phyloP scores from a whole-genome alignment of 2,888 invertebrate species.

The Oscheius onirici region DNA sequence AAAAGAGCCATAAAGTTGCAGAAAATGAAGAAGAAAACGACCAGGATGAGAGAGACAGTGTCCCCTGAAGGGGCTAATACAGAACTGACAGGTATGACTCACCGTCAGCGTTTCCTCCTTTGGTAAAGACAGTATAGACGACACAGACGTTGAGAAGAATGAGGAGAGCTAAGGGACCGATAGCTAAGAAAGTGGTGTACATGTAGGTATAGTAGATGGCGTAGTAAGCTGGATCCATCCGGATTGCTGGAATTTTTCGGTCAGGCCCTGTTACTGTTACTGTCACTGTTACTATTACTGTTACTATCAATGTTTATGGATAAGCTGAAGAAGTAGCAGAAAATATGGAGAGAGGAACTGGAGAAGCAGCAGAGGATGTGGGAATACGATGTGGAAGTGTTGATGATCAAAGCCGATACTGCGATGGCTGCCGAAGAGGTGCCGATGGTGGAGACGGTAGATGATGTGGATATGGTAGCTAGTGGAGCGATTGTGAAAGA shows the following conservation, averaged over 20 bases:
- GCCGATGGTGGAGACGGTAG: too few species aligned
- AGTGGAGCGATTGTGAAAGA: too few species aligned
- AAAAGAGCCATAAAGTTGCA: constrained; percentile 70
- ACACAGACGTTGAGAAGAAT: constrained; percentile 68
- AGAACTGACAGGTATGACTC: not conserved
- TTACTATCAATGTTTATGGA: too few species aligned
- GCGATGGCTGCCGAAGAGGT: too few species aligned
- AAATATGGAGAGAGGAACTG: too few species aligned
- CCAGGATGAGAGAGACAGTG: constrained; percentile 67
- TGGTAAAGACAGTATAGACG: constrained; percentile 54
- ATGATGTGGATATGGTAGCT: too few species aligned
- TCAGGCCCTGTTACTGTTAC: too few species aligned
- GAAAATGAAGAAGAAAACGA: constrained; percentile 70
- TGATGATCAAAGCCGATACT: too few species aligned
- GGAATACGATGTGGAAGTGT: too few species aligned
- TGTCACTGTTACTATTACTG: too few species aligned
- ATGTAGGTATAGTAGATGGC: constrained; percentile 68
- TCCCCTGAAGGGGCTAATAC: constrained; percentile 67
- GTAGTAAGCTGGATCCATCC: constrained; percentile 66
- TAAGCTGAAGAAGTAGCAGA: too few species aligned
- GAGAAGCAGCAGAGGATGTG: too few species aligned
- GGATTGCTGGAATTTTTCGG: constrained; percentile 46
- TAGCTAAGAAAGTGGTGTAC: constrained; percentile 69
- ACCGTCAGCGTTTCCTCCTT: constrained; percentile 36
- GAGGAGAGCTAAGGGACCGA: constrained; percentile 67